Percentiles rank a stretch among this genome's conserved stretches.
Evolutionary conservation across 92 coral and sea anemone species (phyloP).

Genomic region (Paragorgia papillata): DNA sequence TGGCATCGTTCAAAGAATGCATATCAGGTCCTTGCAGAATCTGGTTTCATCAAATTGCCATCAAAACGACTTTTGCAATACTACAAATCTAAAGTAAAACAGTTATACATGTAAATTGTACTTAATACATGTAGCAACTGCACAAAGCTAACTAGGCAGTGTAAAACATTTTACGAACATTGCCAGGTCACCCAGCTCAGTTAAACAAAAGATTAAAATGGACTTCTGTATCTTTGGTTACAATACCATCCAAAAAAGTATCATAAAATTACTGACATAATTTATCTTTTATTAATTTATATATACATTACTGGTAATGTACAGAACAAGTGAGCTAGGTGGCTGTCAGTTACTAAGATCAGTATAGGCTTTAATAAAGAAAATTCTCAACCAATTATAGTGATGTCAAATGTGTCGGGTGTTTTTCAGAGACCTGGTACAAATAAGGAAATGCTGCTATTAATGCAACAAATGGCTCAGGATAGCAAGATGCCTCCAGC

Average conservation of each 20-base stretch:
- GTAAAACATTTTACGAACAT: neutral
- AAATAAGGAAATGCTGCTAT: neutral
- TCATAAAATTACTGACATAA: too few relatives aligned
- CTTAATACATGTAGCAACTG: neutral
- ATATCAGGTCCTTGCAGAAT: slow-evolving; percentile 28
- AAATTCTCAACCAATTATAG: neutral
- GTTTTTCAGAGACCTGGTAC: slow-evolving; percentile 2
- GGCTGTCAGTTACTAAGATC: too few relatives aligned
- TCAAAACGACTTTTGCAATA: slow-evolving; percentile 23
- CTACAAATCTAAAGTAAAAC: slow-evolving; percentile 26
- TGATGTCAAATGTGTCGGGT: neutral
- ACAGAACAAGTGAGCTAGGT: too few relatives aligned
- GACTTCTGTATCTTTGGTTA: too few relatives aligned
- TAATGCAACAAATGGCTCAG: slow-evolving; percentile 10
- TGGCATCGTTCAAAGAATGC: slow-evolving; percentile 43
- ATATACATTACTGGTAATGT: too few relatives aligned
- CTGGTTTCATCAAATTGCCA: slow-evolving; percentile 38
- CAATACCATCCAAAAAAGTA: too few relatives aligned
- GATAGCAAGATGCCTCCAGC: neutral
- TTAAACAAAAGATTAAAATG: too few relatives aligned
- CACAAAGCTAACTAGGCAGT: neutral
- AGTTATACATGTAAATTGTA: neutral
- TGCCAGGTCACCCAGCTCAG: too few relatives aligned
- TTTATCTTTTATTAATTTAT: too few relatives aligned
- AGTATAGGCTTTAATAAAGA: neutral